A percentile compares a stretch with the other conserved stretches of the same genome.
phyloP scores from a whole-genome alignment of 2,888 invertebrate species.

The Caenorhabditis virilis region DNA sequence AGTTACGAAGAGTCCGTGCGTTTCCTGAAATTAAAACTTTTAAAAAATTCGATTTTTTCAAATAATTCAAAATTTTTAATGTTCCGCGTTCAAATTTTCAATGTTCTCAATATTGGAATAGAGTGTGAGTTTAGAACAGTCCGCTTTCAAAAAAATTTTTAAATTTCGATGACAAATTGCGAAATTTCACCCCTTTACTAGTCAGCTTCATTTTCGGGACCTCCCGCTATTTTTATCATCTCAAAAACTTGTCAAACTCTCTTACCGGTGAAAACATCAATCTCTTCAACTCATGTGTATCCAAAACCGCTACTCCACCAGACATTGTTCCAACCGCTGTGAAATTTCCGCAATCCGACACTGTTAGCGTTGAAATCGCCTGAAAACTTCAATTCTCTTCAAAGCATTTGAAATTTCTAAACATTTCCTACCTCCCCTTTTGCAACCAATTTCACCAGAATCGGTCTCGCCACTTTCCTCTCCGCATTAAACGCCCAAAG shows the following conservation, averaged over 20 bases:
- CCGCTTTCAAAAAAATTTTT: no score
- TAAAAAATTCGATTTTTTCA: no score
- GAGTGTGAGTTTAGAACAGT: no score
- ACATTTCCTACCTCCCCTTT: constrained; percentile 37
- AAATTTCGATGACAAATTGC: no score
- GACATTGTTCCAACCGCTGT: constrained; percentile 76
- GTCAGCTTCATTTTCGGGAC: no score
- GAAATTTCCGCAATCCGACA: constrained; percentile 84
- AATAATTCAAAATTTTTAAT: no score
- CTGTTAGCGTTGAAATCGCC: constrained; percentile 59
- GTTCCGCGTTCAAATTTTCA: no score
- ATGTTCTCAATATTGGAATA: no score
- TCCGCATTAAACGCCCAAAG: constrained; percentile 54
- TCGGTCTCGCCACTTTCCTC: constrained; percentile 21
- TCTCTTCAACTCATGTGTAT: constrained; percentile 45
- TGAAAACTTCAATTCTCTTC: constrained; percentile 23
- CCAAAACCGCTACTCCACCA: constrained; percentile 63
- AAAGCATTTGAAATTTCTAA: no score
- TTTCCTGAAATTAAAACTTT: constrained; percentile 12
- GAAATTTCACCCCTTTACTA: no score
- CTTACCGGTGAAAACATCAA: constrained; percentile 31
- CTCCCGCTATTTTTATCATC: no score
- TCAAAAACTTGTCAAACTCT: no score
- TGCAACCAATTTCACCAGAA: constrained; percentile 30
- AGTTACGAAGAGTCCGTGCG: constrained; percentile 93